These are phyloP conservation scores for Antennarius maculatus DNA, from an alignment of 2,797 vertebrate species.

Conservation along the genomic window DNA sequence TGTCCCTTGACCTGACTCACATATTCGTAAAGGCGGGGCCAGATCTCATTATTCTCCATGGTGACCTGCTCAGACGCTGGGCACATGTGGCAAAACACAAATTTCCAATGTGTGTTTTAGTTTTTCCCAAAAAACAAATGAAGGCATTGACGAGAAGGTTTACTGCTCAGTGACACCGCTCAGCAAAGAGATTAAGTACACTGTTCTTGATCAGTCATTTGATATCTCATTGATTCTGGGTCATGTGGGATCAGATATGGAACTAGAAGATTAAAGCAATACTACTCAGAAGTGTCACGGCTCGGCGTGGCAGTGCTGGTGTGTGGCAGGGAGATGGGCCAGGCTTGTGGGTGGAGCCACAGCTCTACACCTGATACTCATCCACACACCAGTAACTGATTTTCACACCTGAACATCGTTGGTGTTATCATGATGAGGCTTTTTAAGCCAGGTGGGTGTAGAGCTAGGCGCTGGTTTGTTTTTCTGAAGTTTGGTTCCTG, in stretches of 20 bases:
- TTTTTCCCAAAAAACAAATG: not conserved
- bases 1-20: constrained; percentile 1
- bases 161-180: constrained; percentile 1
- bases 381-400: too few species aligned
- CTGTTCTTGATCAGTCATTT: constrained; percentile 26
- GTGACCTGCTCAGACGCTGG: not conserved
- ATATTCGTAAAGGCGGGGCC: too few species aligned
- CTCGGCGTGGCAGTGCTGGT: too few species aligned
- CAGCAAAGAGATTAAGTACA: constrained; percentile 6
- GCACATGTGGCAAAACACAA: too few species aligned
- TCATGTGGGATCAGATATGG: constrained; percentile 28
- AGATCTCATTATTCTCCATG: not conserved
- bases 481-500: too few species aligned
- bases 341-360: too few species aligned
- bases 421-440: too few species aligned
- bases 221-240: constrained; percentile 48
- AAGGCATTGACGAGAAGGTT: not conserved
- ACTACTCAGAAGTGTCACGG: not conserved
- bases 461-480: too few species aligned
- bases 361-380: too few species aligned
- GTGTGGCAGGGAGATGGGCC: too few species aligned
- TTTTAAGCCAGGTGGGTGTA: too few species aligned
- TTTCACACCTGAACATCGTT: too few species aligned
- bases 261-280: not conserved
- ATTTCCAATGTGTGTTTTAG: not conserved